Evolutionary conservation across 1,140 invertebrate genomes (phyloP).

Genomic region (Atopsyche davidsoni): DNA sequence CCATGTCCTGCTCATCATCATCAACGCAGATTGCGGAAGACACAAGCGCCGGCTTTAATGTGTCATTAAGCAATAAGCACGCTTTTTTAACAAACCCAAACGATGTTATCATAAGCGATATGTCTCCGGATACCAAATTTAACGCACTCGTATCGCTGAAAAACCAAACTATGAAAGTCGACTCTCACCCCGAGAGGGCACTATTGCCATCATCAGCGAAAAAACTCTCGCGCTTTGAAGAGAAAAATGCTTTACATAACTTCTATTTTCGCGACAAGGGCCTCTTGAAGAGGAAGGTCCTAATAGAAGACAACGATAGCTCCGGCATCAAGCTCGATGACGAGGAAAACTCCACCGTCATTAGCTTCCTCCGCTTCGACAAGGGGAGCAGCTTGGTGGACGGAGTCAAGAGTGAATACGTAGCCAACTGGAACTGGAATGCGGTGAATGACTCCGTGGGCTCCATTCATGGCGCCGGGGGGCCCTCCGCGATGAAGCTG

Average conservation of each 20-base stretch:
- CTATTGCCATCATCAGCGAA: too few relatives aligned
- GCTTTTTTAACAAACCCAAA: too few relatives aligned
- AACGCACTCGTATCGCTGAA: too few relatives aligned
- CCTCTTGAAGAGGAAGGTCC: conserved; percentile 10
- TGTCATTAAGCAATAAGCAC: too few relatives aligned
- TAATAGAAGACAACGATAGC: conserved; percentile 4
- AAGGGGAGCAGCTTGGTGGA: conserved; percentile 5
- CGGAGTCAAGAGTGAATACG: conserved; percentile 13
- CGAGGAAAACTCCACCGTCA: conserved; percentile 22
- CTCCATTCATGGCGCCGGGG: conserved; percentile 10
- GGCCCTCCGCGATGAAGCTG: conserved; percentile 1
- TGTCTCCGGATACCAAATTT: too few relatives aligned
- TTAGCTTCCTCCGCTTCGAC: conserved; percentile 27
- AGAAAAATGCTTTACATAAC: conserved; percentile 20
- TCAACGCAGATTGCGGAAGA: too few relatives aligned
- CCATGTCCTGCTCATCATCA: too few relatives aligned
- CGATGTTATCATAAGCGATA: too few relatives aligned
- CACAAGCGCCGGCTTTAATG: too few relatives aligned
- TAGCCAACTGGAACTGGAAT: conserved; percentile 25
- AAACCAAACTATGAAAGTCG: too few relatives aligned
- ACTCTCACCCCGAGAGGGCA: too few relatives aligned
- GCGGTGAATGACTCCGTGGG: conserved; percentile 18
- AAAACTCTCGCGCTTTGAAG: conserved; percentile 8
- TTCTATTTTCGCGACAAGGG: conserved; percentile 18
- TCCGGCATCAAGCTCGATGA: conserved; percentile 21